phyloP scores from a whole-genome alignment of 1,140 invertebrate species.

The Stenopsyche tienmushanensis region DNA sequence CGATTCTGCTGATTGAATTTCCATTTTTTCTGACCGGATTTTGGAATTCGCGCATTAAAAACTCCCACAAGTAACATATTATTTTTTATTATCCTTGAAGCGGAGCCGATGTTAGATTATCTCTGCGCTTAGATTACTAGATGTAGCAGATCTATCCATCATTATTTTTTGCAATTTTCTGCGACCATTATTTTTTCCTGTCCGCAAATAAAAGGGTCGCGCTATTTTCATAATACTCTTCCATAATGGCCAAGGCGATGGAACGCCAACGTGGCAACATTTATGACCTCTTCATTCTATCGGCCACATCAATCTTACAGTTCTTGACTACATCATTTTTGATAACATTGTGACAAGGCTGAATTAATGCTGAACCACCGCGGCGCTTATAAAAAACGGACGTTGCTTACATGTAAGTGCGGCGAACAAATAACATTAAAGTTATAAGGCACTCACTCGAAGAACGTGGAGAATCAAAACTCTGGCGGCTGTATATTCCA shows the following conservation, averaged over 20 bases:
- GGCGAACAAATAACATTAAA: constrained; percentile 30
- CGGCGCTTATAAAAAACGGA: neutral
- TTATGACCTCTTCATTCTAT: constrained; percentile 22
- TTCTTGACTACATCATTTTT: constrained; percentile 28
- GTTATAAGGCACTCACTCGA: constrained; percentile 10
- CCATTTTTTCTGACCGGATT: no score
- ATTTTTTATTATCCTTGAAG: no score
- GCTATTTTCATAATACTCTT: no score
- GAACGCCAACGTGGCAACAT: constrained; percentile 1
- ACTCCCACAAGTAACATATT: no score
- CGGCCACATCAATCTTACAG: constrained; percentile 24
- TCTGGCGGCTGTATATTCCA: constrained; percentile 16
- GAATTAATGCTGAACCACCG: constrained; percentile 25
- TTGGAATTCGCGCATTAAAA: no score
- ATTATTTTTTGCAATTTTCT: no score
- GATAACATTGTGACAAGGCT: constrained; percentile 29
- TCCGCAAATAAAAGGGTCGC: no score
- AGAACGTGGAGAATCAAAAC: constrained; percentile 24
- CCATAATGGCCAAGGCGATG: neutral
- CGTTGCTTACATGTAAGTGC: neutral
- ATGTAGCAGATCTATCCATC: no score
- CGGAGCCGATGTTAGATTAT: no score
- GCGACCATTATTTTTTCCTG: no score
- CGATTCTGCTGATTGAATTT: no score
- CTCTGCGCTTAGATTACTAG: no score